Conservation (phyloP, 1,140 invertebrate species). For the Neomicropteryx cornuta region DNA sequence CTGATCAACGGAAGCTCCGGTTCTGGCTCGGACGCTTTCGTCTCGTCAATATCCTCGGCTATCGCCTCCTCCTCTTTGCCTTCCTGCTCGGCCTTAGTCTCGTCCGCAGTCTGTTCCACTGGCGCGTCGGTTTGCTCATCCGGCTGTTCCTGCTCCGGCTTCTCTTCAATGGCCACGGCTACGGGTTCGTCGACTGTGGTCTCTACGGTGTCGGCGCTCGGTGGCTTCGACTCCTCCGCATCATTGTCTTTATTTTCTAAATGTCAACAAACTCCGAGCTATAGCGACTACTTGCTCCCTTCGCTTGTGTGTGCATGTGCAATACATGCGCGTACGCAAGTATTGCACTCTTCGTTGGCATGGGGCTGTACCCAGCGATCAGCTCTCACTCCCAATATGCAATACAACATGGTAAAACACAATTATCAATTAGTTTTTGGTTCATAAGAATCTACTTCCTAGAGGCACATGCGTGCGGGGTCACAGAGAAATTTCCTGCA, state of each 20-base stretch:
- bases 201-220: not conserved
- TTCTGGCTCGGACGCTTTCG: conserved; percentile 19
- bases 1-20: conserved; percentile 21
- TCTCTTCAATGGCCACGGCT: not conserved
- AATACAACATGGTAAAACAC: too few relatives aligned
- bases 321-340: too few relatives aligned
- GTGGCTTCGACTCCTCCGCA: too few relatives aligned
- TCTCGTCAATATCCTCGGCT: conserved; percentile 11
- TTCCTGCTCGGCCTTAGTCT: conserved; percentile 4
- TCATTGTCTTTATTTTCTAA: conserved; percentile 5
- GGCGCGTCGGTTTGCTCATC: conserved; percentile 4
- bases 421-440: too few relatives aligned
- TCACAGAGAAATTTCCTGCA: too few relatives aligned
- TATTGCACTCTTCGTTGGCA: too few relatives aligned
- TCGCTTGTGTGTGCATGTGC: conserved; percentile 1
- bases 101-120: conserved; percentile 2
- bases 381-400: too few relatives aligned
- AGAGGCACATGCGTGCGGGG: too few relatives aligned
- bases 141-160: conserved; percentile 5
- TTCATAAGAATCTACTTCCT: too few relatives aligned
- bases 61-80: conserved; percentile 6
- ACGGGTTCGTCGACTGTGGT: not conserved
- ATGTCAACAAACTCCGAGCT: not conserved
- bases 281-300: conserved; percentile 3
- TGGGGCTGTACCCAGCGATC: too few relatives aligned